A percentile compares a stretch with the other conserved stretches of the same genome.
Evolutionary conservation across 2,797 vertebrate genomes (phyloP).

Genomic region (Galaxias olidus): DNA sequence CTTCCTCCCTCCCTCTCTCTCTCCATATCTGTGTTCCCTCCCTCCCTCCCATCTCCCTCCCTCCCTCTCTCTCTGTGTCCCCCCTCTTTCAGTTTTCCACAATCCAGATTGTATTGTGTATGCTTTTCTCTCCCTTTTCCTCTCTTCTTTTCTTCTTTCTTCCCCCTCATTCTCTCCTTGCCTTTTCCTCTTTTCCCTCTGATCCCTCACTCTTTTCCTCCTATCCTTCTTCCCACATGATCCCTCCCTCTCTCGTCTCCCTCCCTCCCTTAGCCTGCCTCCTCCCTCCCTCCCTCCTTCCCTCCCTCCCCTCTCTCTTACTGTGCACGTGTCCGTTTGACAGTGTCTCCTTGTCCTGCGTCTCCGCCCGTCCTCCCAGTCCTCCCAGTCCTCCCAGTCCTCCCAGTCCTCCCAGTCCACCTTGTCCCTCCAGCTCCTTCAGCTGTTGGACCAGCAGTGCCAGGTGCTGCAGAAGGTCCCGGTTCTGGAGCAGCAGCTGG

Average conservation of each 20-base stretch:
- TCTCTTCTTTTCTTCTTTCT: neutral
- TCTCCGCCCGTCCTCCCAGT: conserved; percentile 4
- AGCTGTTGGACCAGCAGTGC: conserved; percentile 84
- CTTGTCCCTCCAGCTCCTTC: conserved; percentile 75
- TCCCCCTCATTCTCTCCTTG: neutral
- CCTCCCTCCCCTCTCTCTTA: conserved; percentile 37
- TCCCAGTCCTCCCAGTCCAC: conserved; percentile 3
- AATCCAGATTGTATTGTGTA: no score
- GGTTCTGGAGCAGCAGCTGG: conserved; percentile 86
- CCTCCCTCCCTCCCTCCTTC: neutral
- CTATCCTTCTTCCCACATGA: no score
- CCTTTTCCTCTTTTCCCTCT: no score
- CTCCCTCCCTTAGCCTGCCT: neutral
- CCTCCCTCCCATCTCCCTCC: neutral
- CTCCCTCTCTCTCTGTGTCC: neutral
- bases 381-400: neutral
- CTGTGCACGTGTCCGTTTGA: conserved; percentile 46
- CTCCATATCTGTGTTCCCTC: no score
- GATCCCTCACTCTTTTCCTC: neutral
- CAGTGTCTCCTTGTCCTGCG: conserved; percentile 30
- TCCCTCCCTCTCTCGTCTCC: neutral
- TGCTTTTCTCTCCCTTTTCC: neutral
- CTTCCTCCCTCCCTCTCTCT: neutral
- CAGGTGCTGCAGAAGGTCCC: conserved; percentile 83
- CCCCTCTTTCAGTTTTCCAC: neutral